phyloP scores from a whole-genome alignment of 2,888 invertebrate genomes.

The Celastrina argiolus region DNA sequence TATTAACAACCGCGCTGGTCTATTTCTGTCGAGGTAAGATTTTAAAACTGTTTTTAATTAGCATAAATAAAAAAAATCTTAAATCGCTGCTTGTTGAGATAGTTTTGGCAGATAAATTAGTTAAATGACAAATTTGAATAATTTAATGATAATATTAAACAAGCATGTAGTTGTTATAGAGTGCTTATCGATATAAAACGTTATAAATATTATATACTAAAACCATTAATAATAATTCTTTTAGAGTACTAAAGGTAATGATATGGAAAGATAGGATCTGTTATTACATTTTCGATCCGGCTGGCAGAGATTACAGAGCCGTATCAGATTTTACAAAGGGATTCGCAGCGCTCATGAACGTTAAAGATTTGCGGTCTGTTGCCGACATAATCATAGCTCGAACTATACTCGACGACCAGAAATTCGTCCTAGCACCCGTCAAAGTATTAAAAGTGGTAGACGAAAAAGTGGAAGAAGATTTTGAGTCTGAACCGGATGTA shows the following conservation, averaged over 20 bases:
- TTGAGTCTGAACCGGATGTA: conserved; percentile 68
- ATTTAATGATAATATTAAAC: no score
- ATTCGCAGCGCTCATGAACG: conserved; percentile 75
- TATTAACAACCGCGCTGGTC: conserved; percentile 68
- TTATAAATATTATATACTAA: no score
- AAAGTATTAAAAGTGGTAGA: conserved; percentile 67
- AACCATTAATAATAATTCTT: conserved; percentile 20
- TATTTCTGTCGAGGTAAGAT: conserved; percentile 64
- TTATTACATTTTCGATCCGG: conserved; percentile 82
- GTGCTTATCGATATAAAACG: no score
- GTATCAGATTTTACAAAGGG: conserved; percentile 71
- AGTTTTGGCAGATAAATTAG: no score
- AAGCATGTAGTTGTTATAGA: no score
- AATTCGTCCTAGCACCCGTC: conserved; percentile 67
- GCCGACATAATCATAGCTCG: conserved; percentile 71
- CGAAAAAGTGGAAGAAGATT: conserved; percentile 61
- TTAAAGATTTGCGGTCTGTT: conserved; percentile 70
- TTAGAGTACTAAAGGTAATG: conserved; percentile 65
- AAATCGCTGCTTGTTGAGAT: no score
- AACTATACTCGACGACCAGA: conserved; percentile 67
- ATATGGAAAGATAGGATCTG: conserved; percentile 79
- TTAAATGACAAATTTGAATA: no score
- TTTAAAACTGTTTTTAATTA: neutral
- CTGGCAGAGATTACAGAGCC: conserved; percentile 72
- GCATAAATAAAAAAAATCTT: no score